These are phyloP conservation scores for Tipula vernalis DNA, from an alignment of 2,888 invertebrate genomes.

Conservation along the genomic window DNA sequence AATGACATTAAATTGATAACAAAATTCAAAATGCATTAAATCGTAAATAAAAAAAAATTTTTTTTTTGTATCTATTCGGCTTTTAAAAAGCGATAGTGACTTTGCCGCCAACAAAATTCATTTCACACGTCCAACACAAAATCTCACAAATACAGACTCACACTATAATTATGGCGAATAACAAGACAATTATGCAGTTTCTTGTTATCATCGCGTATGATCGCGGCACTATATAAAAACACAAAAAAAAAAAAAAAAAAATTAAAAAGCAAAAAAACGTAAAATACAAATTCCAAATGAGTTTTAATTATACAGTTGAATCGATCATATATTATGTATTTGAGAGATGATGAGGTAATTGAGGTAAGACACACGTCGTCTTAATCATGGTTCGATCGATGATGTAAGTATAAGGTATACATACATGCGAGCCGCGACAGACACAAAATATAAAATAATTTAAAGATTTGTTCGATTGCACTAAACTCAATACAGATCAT, in stretches of 20 bases:
- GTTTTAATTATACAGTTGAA: background rate
- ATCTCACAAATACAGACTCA: background rate
- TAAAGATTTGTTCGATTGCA: background rate
- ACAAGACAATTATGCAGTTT: background rate
- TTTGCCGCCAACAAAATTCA: background rate
- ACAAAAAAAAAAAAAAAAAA: too few species aligned
- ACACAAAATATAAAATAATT: background rate
- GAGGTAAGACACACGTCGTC: background rate
- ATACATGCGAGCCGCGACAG: background rate
- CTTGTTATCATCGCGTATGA: background rate
- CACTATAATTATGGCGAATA: background rate
- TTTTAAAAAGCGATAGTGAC: background rate
- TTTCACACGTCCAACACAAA: background rate
- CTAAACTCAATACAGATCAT: background rate
- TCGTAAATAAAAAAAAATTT: background rate
- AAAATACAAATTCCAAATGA: background rate
- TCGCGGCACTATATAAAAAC: background rate
- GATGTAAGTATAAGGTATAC: background rate
- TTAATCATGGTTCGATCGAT: background rate
- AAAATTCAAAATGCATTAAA: background rate
- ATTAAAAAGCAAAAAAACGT: too few species aligned
- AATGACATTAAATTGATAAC: background rate
- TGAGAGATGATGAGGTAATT: background rate
- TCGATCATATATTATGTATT: background rate
- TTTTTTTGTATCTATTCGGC: background rate